Conservation (phyloP, 2,113 vertebrate species). For the Ovis canadensis region DNA sequence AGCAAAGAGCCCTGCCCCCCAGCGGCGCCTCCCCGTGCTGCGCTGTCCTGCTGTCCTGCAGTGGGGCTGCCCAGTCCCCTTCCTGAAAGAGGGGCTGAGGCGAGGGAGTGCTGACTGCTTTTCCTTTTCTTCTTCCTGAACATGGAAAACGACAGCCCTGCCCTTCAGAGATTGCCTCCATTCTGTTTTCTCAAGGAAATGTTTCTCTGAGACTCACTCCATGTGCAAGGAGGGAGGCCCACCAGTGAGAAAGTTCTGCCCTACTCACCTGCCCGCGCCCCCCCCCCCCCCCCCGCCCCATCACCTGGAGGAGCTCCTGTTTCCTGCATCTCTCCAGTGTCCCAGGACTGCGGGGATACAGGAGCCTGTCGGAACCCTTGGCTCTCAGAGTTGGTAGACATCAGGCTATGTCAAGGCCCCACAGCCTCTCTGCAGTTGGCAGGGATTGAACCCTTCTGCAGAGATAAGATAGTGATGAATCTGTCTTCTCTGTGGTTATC, state of each 20-base stretch:
- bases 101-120: rapidly evolving
- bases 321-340: not conserved
- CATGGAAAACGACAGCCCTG: not conserved
- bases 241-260: not conserved
- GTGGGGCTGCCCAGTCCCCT: not conserved
- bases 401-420: not conserved
- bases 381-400: not conserved
- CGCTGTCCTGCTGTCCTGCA: not conserved
- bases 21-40: rapidly evolving
- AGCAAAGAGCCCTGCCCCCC: not conserved
- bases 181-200: constrained; percentile 16
- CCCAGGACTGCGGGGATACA: not conserved
- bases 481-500: not conserved
- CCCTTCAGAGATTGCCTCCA: not conserved
- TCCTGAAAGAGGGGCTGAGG: not conserved
- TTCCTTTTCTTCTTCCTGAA: not conserved
- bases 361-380: not conserved
- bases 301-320: not conserved
- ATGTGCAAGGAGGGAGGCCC: not conserved
- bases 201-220: not conserved
- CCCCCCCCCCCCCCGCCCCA: rapidly evolving
- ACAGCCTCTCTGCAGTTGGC: not conserved
- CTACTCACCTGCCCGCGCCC: rapidly evolving
- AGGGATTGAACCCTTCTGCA: not conserved
- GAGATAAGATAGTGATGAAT: constrained; percentile 9